phyloP scores from a whole-genome alignment of 2,888 invertebrate species.

The Synergus itoensis region DNA sequence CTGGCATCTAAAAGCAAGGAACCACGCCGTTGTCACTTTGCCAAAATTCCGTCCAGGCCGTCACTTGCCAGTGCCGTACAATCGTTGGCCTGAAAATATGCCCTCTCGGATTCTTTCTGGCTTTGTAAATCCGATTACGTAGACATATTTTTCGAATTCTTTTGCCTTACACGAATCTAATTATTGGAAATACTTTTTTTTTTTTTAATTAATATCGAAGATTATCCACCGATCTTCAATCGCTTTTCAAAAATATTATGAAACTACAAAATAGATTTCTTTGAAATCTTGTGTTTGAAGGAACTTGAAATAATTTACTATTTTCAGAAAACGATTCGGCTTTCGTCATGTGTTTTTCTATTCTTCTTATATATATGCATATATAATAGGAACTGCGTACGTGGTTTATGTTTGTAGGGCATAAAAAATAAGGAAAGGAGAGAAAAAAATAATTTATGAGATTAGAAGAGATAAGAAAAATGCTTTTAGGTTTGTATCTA shows the following conservation, averaged over 20 bases:
- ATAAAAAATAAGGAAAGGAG: too few species aligned
- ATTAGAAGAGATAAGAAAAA: too few species aligned
- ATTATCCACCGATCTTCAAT: too few species aligned
- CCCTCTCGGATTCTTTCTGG: not conserved
- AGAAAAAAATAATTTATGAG: too few species aligned
- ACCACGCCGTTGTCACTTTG: slow-evolving; percentile 22
- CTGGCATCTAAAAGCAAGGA: slow-evolving; percentile 8
- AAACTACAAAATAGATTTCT: too few species aligned
- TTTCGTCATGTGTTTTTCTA: not conserved
- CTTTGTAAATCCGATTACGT: slow-evolving; percentile 9
- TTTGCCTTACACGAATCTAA: not conserved
- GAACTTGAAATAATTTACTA: too few species aligned
- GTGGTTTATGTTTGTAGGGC: not conserved
- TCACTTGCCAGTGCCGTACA: slow-evolving; percentile 14
- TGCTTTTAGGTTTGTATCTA: not conserved
- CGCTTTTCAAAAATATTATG: too few species aligned
- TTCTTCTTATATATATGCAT: not conserved
- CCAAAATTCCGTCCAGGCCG: slow-evolving; percentile 17
- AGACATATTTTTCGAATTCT: slow-evolving; percentile 11
- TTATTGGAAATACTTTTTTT: not conserved
- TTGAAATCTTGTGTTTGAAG: too few species aligned
- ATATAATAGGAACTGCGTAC: not conserved
- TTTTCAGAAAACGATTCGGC: too few species aligned
- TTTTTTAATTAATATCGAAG: too few species aligned
- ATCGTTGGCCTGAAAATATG: slow-evolving; percentile 15